Conservation (phyloP, 2,113 vertebrate species). For the Oreochromis aureus region DNA sequence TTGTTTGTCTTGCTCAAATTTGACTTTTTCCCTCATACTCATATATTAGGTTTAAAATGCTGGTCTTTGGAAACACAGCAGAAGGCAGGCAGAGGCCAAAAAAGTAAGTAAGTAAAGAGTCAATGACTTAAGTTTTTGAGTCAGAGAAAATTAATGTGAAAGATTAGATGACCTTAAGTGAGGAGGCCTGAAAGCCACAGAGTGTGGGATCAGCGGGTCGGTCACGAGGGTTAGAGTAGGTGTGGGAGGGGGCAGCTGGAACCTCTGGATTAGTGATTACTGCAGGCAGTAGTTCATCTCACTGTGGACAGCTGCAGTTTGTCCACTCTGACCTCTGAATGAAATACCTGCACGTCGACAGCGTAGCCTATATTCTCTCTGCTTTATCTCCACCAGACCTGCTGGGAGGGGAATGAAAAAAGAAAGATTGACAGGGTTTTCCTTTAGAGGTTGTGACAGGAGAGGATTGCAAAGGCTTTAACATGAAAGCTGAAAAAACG, state of each 20-base stretch:
- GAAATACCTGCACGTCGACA: slow-evolving; percentile 33
- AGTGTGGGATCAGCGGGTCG: not conserved
- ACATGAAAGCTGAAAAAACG: slow-evolving; percentile 11
- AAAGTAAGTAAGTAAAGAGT: not conserved
- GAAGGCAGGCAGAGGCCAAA: not conserved
- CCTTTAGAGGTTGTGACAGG: slow-evolving; percentile 6
- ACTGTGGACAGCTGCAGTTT: slow-evolving; percentile 33
- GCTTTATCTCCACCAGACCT: slow-evolving; percentile 39
- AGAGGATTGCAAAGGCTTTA: not conserved
- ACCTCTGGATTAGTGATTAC: slow-evolving; percentile 10
- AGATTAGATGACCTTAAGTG: not conserved
- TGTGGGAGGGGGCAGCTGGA: not conserved
- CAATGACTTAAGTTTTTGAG: not conserved
- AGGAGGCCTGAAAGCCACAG: not conserved
- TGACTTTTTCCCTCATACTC: not conserved
- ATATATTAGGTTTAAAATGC: not conserved
- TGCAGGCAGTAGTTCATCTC: slow-evolving; percentile 15
- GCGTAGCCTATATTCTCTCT: not conserved
- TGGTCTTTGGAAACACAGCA: not conserved
- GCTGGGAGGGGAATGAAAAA: slow-evolving; percentile 34
- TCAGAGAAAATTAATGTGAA: not conserved
- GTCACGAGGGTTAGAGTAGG: not conserved
- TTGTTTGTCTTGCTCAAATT: not conserved
- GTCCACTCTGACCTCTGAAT: slow-evolving; percentile 40
- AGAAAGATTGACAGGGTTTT: not conserved